Percentiles rank a stretch among this genome's conserved stretches.
These are phyloP conservation scores for Sardina pilchardus DNA, from an alignment of 2,113 vertebrate species.

Conservation along the genomic window DNA sequence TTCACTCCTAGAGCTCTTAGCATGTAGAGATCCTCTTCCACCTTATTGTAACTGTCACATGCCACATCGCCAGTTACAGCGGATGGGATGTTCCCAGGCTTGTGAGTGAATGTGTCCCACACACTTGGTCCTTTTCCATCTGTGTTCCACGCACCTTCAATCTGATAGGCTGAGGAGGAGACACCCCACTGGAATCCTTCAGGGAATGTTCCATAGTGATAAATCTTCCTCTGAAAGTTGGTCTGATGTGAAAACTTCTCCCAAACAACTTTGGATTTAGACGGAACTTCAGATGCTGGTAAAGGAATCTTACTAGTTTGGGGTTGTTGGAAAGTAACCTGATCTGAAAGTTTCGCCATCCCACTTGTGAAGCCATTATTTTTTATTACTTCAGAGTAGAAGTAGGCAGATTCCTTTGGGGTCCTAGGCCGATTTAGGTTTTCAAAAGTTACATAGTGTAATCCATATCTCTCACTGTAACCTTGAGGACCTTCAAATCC, in stretches of 20 bases:
- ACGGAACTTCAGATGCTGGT: conserved; percentile 83
- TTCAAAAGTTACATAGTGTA: conserved; percentile 81
- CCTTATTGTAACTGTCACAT: conserved; percentile 86
- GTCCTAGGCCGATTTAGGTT: conserved; percentile 80
- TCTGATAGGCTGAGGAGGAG: conserved; percentile 87
- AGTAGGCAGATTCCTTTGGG: conserved; percentile 86
- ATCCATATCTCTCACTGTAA: conserved; percentile 83
- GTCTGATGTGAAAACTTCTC: conserved; percentile 85
- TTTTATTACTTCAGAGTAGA: conserved; percentile 77
- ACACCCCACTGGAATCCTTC: conserved; percentile 85
- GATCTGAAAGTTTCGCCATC: not conserved
- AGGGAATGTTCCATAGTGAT: conserved; percentile 82
- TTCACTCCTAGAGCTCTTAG: conserved; percentile 81
- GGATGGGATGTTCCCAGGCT: conserved; percentile 70
- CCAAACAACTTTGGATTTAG: conserved; percentile 83
- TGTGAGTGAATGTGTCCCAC: conserved; percentile 88
- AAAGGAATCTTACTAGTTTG: conserved; percentile 59
- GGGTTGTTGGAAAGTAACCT: not conserved
- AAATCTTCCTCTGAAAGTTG: conserved; percentile 82
- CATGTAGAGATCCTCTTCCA: conserved; percentile 85
- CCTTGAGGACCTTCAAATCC: conserved; percentile 85
- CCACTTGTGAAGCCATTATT: conserved; percentile 78
- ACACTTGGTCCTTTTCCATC: conserved; percentile 89
- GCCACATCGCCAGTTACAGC: conserved; percentile 78
- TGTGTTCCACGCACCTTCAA: conserved; percentile 88